Percentiles rank a stretch among this genome's conserved stretches.
These are phyloP conservation scores for Australoheros facetus DNA, from an alignment of 2,797 vertebrate genomes.

Conservation along the genomic window DNA sequence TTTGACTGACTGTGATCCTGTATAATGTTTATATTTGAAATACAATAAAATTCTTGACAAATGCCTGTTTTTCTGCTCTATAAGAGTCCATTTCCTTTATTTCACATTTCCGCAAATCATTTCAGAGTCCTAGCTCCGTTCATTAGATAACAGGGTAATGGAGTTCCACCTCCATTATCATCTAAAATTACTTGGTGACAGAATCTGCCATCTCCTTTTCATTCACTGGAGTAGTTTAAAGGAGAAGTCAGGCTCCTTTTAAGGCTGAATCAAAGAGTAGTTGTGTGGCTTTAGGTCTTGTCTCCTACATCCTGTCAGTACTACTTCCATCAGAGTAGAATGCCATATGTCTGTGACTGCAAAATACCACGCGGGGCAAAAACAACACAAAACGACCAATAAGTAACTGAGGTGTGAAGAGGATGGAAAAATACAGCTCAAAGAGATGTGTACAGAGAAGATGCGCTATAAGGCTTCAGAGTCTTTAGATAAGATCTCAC, in stretches of 20 bases:
- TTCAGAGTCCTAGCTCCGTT: slow-evolving; percentile 5
- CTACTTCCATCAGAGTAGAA: slow-evolving; percentile 10
- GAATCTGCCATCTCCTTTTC: slow-evolving; percentile 59
- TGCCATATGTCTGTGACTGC: slow-evolving; percentile 27
- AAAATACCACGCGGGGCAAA: slow-evolving; percentile 18
- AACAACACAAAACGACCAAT: slow-evolving; percentile 16
- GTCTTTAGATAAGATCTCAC: not conserved
- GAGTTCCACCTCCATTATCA: slow-evolving; percentile 1
- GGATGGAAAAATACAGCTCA: slow-evolving; percentile 1
- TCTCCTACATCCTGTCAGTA: slow-evolving; percentile 14
- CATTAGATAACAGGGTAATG: slow-evolving; percentile 10
- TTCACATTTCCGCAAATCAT: not conserved
- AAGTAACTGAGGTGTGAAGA: slow-evolving; percentile 15
- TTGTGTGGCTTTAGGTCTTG: slow-evolving; percentile 6
- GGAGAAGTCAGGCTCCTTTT: slow-evolving; percentile 13
- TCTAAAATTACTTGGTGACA: slow-evolving; percentile 54
- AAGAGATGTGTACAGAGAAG: not conserved
- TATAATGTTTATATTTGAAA: slow-evolving; percentile 9
- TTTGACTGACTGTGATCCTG: not conserved
- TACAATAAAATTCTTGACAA: not conserved
- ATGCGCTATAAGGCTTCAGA: not conserved
- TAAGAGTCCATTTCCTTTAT: slow-evolving; percentile 1
- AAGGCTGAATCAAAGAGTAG: not conserved
- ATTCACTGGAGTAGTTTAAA: slow-evolving; percentile 40
- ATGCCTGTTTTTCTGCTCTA: not conserved